Conservation (phyloP, 2,888 invertebrate genomes). For the Cephus spinipes region DNA sequence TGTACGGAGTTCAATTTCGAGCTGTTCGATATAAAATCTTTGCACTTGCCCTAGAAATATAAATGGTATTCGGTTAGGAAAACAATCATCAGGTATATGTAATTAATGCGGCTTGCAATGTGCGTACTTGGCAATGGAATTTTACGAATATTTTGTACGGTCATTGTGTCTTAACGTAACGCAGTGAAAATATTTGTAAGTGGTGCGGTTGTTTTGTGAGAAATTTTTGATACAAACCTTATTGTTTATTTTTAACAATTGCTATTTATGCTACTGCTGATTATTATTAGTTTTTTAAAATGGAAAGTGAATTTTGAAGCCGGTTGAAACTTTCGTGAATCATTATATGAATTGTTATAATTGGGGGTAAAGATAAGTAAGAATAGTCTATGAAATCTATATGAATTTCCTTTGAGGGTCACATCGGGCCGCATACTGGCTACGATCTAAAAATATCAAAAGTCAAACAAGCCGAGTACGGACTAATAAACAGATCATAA, state of each 20-base stretch:
- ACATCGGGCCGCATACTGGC: background rate
- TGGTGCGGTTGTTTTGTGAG: background rate
- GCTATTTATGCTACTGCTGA: background rate
- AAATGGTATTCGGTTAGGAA: background rate
- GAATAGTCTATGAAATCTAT: background rate
- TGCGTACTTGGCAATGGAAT: background rate
- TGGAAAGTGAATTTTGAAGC: background rate
- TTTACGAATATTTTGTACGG: background rate
- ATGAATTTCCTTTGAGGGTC: background rate
- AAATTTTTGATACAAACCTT: background rate
- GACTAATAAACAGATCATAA: constrained; percentile 11
- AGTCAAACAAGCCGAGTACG: constrained; percentile 3
- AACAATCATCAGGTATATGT: background rate
- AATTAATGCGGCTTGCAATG: background rate
- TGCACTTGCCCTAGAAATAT: background rate
- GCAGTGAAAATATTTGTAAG: background rate
- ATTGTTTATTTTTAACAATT: background rate
- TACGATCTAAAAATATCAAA: constrained; percentile 11
- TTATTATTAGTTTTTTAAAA: background rate
- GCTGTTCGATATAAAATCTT: background rate
- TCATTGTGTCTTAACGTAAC: background rate
- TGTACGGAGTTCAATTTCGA: background rate
- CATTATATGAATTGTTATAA: background rate
- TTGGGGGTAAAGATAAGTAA: background rate
- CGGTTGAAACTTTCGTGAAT: background rate